Evolutionary conservation across 1,140 invertebrate species (phyloP).

Genomic region (silkworm (Bombyx mori)): DNA sequence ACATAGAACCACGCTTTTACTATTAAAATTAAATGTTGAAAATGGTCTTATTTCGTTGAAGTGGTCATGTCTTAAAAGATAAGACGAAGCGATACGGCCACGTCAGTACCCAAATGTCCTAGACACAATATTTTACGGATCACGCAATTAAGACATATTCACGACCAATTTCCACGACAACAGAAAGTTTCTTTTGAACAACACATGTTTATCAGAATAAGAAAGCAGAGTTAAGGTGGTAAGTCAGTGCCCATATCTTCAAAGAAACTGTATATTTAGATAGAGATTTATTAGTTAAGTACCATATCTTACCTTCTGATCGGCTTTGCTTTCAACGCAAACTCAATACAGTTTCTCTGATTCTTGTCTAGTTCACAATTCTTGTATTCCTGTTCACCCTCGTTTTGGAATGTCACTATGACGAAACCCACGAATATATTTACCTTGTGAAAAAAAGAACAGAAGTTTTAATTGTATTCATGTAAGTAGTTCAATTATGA

Average conservation of each 20-base stretch:
- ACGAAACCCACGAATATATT: slow-evolving; percentile 99
- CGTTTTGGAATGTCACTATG: slow-evolving; percentile 99
- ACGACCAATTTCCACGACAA: too few species aligned
- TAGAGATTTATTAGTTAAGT: not conserved
- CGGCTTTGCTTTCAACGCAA: slow-evolving; percentile 98
- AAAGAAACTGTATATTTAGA: not conserved
- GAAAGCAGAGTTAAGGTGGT: not conserved
- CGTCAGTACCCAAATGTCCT: too few species aligned
- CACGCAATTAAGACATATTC: too few species aligned
- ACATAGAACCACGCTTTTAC: too few species aligned
- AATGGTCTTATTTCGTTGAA: too few species aligned
- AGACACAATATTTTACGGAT: too few species aligned
- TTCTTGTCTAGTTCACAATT: slow-evolving; percentile 99
- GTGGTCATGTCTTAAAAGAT: too few species aligned
- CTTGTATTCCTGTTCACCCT: slow-evolving; percentile 99
- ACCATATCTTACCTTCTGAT: slow-evolving; percentile 70
- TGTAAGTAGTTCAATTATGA: too few species aligned
- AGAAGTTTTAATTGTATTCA: not conserved
- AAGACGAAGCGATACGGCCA: too few species aligned
- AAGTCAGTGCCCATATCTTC: not conserved
- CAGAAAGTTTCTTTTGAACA: too few species aligned
- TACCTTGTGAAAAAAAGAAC: slow-evolving; percentile 83
- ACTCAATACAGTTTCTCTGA: slow-evolving; percentile 99
- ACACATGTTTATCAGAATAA: too few species aligned
- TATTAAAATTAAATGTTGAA: too few species aligned